A percentile compares a stretch with the other conserved stretches of the same genome.
These are phyloP conservation scores for Aldrovandia affinis DNA, from an alignment of 2,797 vertebrate genomes.

Conservation along the genomic window DNA sequence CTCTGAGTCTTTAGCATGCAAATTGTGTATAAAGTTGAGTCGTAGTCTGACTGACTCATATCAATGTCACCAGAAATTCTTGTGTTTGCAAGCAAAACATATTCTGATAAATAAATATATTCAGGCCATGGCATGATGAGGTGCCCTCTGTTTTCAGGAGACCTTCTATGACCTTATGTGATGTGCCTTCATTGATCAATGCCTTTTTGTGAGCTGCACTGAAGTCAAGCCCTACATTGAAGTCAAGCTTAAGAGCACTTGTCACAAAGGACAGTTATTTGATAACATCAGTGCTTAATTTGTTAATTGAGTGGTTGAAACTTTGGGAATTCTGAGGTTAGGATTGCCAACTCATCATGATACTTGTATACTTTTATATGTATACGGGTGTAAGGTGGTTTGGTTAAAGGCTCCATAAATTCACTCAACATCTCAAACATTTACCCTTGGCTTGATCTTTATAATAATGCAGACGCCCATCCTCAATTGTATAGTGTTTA, in stretches of 20 bases:
- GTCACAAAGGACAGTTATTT: background rate
- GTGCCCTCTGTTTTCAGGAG: constrained; percentile 1
- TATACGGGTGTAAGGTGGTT: no score
- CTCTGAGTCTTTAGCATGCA: constrained; percentile 16
- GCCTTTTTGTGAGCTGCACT: background rate
- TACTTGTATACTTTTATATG: no score
- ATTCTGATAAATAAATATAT: background rate
- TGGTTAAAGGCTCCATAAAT: no score
- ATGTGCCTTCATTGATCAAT: background rate
- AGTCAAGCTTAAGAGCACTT: background rate
- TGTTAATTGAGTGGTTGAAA: no score
- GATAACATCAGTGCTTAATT: background rate
- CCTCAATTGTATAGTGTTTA: no score
- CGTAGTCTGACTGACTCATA: background rate
- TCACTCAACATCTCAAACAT: no score
- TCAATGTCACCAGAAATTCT: background rate
- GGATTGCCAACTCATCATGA: no score
- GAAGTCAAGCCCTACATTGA: no score
- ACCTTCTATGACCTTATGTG: background rate
- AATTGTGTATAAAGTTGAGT: constrained; percentile 13
- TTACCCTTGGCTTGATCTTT: no score
- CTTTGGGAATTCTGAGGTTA: no score
- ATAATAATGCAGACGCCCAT: no score
- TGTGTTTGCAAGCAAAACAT: background rate
- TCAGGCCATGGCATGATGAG: background rate